A percentile compares a stretch with the other conserved stretches of the same genome.
These are phyloP conservation scores for Actinemys pallida DNA, from an alignment of 2,113 vertebrate species.

Conservation along the genomic window DNA sequence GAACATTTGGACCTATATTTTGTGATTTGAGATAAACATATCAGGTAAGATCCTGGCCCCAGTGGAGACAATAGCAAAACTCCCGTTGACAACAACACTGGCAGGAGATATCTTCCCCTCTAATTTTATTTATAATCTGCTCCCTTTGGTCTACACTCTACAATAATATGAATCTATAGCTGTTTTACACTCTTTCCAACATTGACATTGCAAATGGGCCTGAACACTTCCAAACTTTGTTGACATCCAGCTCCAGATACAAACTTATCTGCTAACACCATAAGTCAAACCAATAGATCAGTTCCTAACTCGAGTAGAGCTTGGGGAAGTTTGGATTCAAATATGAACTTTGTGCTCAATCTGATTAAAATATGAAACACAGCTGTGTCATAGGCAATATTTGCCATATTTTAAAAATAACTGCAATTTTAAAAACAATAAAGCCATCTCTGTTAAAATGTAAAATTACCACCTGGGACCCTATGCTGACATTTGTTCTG, in stretches of 20 bases:
- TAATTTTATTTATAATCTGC: not conserved
- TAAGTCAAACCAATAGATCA: not conserved
- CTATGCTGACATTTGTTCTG: not conserved
- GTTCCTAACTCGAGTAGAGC: not conserved
- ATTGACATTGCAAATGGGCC: not conserved
- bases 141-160: not conserved
- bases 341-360: not conserved
- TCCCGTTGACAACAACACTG: not conserved
- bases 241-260: not conserved
- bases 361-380: not conserved
- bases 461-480: not conserved
- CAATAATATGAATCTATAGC: not conserved
- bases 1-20: not conserved
- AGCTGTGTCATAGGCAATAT: not conserved
- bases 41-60: not conserved
- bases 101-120: not conserved
- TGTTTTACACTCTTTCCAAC: not conserved
- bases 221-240: not conserved
- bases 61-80: not conserved
- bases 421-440: not conserved
- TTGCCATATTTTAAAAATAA: not conserved
- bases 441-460: not conserved
- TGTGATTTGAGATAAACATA: not conserved
- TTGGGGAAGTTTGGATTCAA: not conserved
- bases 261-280: not conserved